Conservation (phyloP, 2,888 invertebrate genomes). For the Dexiosoma caninum region DNA sequence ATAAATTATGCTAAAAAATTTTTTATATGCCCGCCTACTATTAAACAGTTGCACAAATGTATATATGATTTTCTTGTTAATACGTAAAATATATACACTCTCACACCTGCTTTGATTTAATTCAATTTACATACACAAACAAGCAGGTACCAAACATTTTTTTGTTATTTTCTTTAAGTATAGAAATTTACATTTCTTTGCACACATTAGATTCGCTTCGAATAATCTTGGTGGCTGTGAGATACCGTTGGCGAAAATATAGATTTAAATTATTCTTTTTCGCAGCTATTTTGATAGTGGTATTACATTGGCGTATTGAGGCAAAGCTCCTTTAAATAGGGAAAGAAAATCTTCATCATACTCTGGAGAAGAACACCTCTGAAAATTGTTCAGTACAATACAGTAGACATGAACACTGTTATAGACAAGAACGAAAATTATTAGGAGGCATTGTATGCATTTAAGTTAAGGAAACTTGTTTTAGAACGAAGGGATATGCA, state of each 20-base stretch:
- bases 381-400: neutral
- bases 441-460: no score
- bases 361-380: neutral
- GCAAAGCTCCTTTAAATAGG: slow-evolving; percentile 18
- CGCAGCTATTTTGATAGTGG: neutral
- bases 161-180: neutral
- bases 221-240: slow-evolving; percentile 30
- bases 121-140: slow-evolving; percentile 40
- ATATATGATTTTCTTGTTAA: slow-evolving; percentile 28
- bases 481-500: no score
- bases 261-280: slow-evolving; percentile 26
- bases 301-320: neutral
- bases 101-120: slow-evolving; percentile 17
- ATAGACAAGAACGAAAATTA: no score
- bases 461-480: no score
- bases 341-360: slow-evolving; percentile 19
- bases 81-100: neutral
- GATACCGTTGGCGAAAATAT: slow-evolving; percentile 37
- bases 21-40: neutral
- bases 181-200: slow-evolving; percentile 48
- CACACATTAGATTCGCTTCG: slow-evolving; percentile 53
- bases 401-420: no score
- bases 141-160: slow-evolving; percentile 12
- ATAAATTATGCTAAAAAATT: no score
- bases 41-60: neutral